phyloP scores from a whole-genome alignment of 2,888 invertebrate species.

The Ctena decussata region DNA sequence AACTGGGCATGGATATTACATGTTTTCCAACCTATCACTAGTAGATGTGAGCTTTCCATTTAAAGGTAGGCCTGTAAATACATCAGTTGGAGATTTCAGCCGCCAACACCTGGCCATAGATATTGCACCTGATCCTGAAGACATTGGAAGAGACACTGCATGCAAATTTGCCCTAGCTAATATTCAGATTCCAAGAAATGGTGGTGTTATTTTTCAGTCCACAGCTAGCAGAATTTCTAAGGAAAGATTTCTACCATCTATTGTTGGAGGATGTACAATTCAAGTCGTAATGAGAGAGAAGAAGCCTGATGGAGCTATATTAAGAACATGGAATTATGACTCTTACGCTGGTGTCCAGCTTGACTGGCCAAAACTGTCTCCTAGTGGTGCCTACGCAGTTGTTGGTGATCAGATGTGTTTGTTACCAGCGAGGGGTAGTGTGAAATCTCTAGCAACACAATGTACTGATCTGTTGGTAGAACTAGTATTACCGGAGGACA shows the following conservation, averaged over 20 bases:
- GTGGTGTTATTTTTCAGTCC: background rate
- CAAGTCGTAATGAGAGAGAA: background rate
- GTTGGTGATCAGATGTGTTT: background rate
- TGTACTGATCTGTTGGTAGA: background rate
- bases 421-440: background rate
- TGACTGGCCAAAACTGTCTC: constrained; percentile 1
- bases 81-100: no score
- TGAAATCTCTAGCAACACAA: background rate
- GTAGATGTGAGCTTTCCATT: background rate
- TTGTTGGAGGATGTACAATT: background rate
- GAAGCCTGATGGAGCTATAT: background rate
- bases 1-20: background rate
- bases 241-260: background rate
- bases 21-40: background rate
- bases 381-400: background rate
- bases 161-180: background rate
- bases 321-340: background rate
- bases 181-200: background rate
- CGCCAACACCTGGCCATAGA: no score
- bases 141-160: no score
- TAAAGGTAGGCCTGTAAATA: background rate
- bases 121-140: no score
- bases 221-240: background rate
- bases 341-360: background rate
- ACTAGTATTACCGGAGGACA: background rate